Evolutionary conservation across 2,113 vertebrate genomes (phyloP).

Genomic region (Mobula birostris): DNA sequence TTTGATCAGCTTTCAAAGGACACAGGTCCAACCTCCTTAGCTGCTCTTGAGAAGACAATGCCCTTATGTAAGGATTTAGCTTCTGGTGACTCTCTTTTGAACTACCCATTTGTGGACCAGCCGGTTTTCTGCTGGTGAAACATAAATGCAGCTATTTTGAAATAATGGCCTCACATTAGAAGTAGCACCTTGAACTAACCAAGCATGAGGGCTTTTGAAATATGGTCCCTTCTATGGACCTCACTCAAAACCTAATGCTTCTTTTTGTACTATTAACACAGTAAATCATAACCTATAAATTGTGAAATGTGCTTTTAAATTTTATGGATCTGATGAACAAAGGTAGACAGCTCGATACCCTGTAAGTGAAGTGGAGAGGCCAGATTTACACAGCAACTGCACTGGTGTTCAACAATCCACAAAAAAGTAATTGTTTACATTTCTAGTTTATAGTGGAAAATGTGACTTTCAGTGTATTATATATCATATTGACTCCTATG

Average conservation of each 20-base stretch:
- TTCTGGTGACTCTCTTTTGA: too few species aligned
- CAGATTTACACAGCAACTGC: background rate
- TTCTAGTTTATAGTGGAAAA: conserved; percentile 22
- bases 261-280: background rate
- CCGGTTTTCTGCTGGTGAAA: background rate
- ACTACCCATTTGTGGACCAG: too few species aligned
- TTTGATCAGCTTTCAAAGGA: too few species aligned
- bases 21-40: too few species aligned
- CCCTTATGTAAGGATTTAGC: too few species aligned
- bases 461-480: background rate
- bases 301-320: background rate
- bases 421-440: background rate
- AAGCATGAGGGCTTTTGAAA: background rate
- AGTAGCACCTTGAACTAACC: background rate
- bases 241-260: background rate
- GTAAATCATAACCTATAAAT: too few species aligned
- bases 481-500: background rate
- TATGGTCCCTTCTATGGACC: background rate
- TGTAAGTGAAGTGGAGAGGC: background rate
- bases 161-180: background rate
- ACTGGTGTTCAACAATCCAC: background rate
- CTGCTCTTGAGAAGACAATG: too few species aligned
- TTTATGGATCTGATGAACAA: too few species aligned
- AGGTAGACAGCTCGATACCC: background rate
- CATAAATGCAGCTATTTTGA: background rate